Evolutionary conservation across 2,113 vertebrate species (phyloP), one percentile per base, ranked within the genome.

Genomic region (Tetrax tetrax): DNA sequence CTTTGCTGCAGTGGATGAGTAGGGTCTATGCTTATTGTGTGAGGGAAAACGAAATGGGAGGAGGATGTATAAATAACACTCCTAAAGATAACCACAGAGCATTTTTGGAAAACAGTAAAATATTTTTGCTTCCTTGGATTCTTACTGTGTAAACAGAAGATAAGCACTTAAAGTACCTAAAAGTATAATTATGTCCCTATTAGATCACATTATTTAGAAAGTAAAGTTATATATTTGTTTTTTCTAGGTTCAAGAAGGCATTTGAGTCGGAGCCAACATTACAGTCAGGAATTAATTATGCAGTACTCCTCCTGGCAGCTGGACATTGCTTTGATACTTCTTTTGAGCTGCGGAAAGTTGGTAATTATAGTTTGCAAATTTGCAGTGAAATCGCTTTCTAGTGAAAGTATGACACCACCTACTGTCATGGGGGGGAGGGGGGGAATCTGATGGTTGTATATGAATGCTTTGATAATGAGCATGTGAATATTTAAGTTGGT

Each of bases 211-310:
- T 97, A 97, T 51, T 96, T 96, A 93, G 86, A 96, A 97, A 97
- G 87, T 97, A 95, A 98, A 96, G 87, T 91, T 96, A 45, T 90
- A 53, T 96, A 57, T 94, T 96, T 96, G 53, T 91, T 96, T 97
- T 87, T 96, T 87, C 50, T 97, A 99, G 99, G 99, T 99, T 99
- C 97, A 99, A 98, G 98, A 99, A 98, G 96, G 99, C 99, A 0
- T 99, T 99, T 98, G 99, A 99, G 96, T 99, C 99, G 3, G 99
- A 99, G 98, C 99, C 99, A 97, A 99, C 99, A 1, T 97, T 99
- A 85, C 99, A 99, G 96, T 99, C 99, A n/a, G 99, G 99, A 76
- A 99, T 99, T 98, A 99, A 99, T 98, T 99, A 99, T 56, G 99
- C 99, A 4, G 99, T 99, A 53, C 99, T 99, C 3, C 98, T 99